Conservation (phyloP, 2,797 vertebrate species). For the Holocentrus rufus region DNA sequence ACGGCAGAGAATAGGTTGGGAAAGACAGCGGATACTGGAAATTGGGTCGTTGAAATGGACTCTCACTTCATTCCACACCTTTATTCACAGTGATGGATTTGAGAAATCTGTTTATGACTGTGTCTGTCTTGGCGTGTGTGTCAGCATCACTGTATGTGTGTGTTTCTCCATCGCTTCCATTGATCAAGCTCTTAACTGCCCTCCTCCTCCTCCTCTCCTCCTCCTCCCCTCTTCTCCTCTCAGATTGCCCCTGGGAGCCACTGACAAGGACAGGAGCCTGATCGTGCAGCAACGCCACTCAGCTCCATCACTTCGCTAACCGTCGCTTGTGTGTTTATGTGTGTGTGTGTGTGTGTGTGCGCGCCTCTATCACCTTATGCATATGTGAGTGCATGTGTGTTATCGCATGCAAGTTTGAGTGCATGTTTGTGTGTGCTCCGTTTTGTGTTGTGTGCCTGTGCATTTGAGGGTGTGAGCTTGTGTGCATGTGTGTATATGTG, state of each 20-base stretch:
- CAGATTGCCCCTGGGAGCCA: slow-evolving; percentile 58
- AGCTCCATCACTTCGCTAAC: slow-evolving; percentile 36
- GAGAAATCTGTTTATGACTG: slow-evolving; percentile 47
- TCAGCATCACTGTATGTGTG: slow-evolving; percentile 35
- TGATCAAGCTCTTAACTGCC: slow-evolving; percentile 73
- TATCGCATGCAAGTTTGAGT: not conserved
- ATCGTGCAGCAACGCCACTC: slow-evolving; percentile 46
- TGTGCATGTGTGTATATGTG: slow-evolving; percentile 1
- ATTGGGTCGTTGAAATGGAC: slow-evolving; percentile 30
- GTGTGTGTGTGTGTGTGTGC: not conserved
- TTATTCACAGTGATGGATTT: slow-evolving; percentile 57
- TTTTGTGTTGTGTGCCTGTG: not conserved
- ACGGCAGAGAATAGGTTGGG: not conserved
- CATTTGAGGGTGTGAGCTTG: not conserved
- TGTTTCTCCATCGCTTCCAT: slow-evolving; percentile 54
- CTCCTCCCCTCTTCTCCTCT: slow-evolving; percentile 54
- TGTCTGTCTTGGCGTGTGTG: slow-evolving; percentile 14
- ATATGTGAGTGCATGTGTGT: not conserved
- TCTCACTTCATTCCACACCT: slow-evolving; percentile 55
- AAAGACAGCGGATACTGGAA: slow-evolving; percentile 12
- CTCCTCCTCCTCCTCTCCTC: slow-evolving; percentile 47
- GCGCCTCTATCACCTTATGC: not conserved
- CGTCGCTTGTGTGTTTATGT: slow-evolving; percentile 10
- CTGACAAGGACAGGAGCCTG: slow-evolving; percentile 66
- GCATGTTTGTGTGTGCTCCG: slow-evolving; percentile 2